Evolutionary conservation across 2,888 invertebrate genomes (phyloP).

Genomic region (Chydorus sphaericus): DNA sequence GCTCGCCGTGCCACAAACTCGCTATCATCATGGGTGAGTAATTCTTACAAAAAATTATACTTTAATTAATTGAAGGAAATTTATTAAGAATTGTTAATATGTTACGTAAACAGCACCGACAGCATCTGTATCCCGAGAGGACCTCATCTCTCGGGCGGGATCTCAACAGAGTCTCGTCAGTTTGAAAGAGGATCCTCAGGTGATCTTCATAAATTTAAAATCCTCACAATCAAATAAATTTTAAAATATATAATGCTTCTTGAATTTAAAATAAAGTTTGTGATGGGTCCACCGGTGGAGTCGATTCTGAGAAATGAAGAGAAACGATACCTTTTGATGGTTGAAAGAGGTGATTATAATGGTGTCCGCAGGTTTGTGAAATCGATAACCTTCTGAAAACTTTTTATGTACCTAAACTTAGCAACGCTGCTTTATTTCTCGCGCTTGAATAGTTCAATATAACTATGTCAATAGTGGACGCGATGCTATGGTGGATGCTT

Average conservation of each 20-base stretch:
- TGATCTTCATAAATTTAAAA: too few species aligned
- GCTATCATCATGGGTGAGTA: slow-evolving; percentile 1
- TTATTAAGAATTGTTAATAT: neutral
- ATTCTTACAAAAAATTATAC: too few species aligned
- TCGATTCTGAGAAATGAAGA: slow-evolving; percentile 52
- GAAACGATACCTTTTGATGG: slow-evolving; percentile 76
- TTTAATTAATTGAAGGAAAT: neutral
- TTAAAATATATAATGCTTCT: too few species aligned
- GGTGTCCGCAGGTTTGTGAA: slow-evolving; percentile 42
- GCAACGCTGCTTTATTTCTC: too few species aligned
- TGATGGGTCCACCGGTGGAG: slow-evolving; percentile 15
- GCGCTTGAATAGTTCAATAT: neutral
- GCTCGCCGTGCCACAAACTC: too few species aligned
- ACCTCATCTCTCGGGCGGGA: neutral
- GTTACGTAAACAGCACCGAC: neutral
- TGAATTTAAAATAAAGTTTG: slow-evolving; percentile 2
- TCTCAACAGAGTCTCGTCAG: slow-evolving; percentile 2
- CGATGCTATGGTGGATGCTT: too few species aligned
- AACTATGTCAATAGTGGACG: too few species aligned
- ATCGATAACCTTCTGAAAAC: too few species aligned
- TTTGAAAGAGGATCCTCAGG: neutral
- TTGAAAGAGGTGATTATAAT: slow-evolving; percentile 85
- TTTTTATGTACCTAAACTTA: too few species aligned
- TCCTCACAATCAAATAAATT: too few species aligned
- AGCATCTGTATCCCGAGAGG: neutral